Conservation (phyloP, 2,113 vertebrate species). For the Passer domesticus region DNA sequence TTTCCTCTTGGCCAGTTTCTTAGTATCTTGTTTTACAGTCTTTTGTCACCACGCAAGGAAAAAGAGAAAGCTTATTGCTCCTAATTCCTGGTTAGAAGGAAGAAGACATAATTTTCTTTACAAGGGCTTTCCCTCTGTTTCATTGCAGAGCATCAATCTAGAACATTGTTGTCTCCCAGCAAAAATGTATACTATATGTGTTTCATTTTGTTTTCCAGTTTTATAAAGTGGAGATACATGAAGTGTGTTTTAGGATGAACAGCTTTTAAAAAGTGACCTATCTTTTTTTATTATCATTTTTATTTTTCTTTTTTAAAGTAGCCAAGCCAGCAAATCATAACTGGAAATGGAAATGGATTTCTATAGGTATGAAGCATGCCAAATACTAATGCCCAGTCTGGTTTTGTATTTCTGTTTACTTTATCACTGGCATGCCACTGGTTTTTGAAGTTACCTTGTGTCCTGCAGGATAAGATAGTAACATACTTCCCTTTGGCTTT, state of each 20-base stretch:
- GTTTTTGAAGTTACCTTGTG: slow-evolving; percentile 25
- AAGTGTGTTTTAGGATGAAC: background rate
- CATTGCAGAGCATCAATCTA: background rate
- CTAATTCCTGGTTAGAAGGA: background rate
- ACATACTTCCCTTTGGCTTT: slow-evolving; percentile 60
- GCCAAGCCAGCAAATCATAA: background rate
- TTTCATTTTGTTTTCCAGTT: background rate
- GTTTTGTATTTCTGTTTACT: slow-evolving; percentile 28
- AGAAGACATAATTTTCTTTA: background rate
- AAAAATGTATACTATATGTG: background rate
- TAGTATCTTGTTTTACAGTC: background rate
- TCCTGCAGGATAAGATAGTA: slow-evolving; percentile 64
- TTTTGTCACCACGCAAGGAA: background rate
- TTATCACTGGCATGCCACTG: background rate
- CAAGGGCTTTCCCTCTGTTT: background rate
- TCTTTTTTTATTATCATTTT: background rate
- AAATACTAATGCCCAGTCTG: background rate
- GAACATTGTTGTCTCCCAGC: background rate
- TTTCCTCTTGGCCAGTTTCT: background rate
- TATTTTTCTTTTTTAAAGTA: background rate
- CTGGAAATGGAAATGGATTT: background rate
- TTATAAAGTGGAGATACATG: background rate
- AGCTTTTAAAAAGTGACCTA: background rate
- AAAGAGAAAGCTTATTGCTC: background rate
- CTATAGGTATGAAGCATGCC: background rate